phyloP scores from a whole-genome alignment of 64 coral and sea anemone species.

The Stylophora pistillata region DNA sequence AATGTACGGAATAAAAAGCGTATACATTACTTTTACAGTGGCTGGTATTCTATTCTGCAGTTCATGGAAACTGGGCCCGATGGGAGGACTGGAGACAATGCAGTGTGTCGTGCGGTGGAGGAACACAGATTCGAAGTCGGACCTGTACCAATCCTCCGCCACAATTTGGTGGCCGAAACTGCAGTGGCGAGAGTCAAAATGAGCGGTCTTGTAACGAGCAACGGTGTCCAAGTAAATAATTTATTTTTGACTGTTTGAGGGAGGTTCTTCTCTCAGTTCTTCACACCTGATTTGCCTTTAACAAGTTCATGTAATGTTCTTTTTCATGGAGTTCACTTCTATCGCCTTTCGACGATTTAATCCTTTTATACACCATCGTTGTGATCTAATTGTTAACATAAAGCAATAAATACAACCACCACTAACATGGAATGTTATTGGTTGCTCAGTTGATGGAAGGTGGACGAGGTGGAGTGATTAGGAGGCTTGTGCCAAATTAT shows the following conservation, averaged over 20 bases:
- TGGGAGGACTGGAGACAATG: slow-evolving; percentile 40
- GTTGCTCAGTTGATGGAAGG: slow-evolving; percentile 28
- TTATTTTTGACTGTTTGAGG: background rate
- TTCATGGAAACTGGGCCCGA: slow-evolving; percentile 33
- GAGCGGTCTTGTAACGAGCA: slow-evolving; percentile 11
- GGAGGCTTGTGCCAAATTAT: slow-evolving; percentile 3
- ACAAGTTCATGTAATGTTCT: background rate
- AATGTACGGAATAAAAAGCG: no score
- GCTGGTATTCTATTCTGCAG: slow-evolving; percentile 8
- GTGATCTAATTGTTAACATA: background rate
- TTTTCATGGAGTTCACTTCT: background rate
- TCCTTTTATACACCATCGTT: background rate
- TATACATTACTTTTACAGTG: background rate
- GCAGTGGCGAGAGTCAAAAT: background rate
- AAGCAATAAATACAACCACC: background rate
- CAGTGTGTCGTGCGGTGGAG: slow-evolving; percentile 35
- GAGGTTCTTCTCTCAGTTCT: background rate
- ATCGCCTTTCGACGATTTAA: background rate
- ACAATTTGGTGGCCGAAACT: background rate
- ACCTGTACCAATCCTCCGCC: slow-evolving; percentile 10
- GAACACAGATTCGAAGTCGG: slow-evolving; percentile 23
- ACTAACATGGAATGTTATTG: background rate
- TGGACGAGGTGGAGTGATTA: slow-evolving; percentile 29
- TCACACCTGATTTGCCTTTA: background rate
- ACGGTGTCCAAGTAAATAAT: slow-evolving; percentile 36